Evolutionary conservation across 2,888 invertebrate genomes (phyloP).

Genomic region (Stomorhina lunata): DNA sequence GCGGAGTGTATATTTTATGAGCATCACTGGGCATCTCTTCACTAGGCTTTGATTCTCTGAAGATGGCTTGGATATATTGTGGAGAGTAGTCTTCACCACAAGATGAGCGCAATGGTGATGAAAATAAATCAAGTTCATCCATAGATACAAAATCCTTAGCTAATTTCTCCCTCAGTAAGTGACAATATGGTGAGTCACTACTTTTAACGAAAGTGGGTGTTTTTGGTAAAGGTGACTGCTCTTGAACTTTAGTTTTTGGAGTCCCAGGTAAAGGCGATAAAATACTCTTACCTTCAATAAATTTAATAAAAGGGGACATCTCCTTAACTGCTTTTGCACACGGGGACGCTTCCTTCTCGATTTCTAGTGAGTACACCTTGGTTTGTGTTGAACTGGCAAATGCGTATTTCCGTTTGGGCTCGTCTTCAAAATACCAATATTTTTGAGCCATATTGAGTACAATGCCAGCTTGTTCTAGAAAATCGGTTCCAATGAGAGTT

Average conservation of each 20-base stretch:
- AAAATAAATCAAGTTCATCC: too few relatives aligned
- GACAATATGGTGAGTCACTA: not conserved
- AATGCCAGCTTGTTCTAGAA: conserved; percentile 34
- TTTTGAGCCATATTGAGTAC: conserved; percentile 34
- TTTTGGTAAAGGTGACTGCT: not conserved
- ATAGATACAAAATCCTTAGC: too few relatives aligned
- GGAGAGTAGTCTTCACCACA: not conserved
- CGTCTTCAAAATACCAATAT: conserved; percentile 22
- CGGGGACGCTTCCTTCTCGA: conserved; percentile 11
- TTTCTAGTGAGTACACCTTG: conserved; percentile 5
- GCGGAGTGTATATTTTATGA: not conserved
- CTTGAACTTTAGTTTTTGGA: not conserved
- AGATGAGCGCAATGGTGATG: too few relatives aligned
- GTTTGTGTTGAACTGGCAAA: not conserved
- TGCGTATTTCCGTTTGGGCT: not conserved
- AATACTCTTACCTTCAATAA: not conserved
- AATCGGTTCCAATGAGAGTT: conserved; percentile 23
- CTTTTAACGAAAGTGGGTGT: not conserved
- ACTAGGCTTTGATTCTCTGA: not conserved
- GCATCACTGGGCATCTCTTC: not conserved
- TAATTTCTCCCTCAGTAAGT: not conserved
- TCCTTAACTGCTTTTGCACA: conserved; percentile 6
- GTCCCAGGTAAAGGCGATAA: not conserved
- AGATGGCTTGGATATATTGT: not conserved
- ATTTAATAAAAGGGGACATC: conserved; percentile 23